Base-by-base conservation (phyloP, 2,113 vertebrate species). In the Psittacula cyanocephala region DNA sequence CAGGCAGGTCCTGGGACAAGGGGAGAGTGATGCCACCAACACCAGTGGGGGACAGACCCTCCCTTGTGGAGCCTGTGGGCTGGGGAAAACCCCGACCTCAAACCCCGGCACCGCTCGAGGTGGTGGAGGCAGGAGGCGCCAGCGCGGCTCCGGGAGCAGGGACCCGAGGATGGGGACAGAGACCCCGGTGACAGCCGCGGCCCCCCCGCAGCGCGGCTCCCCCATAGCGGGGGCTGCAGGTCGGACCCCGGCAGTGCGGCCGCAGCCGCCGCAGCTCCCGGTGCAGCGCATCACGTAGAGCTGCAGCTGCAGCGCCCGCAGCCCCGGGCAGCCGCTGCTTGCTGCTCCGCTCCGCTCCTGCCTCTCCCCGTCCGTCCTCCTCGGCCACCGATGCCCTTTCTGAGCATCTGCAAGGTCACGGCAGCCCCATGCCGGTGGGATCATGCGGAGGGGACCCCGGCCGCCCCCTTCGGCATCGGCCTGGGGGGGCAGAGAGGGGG, bases 371-470 rank as follows among this genome's bases (percentile, higher is more conserved):
- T 16, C 69, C 92, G 49, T 12, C 67, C 47, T 47, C 8, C 65
- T 1, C 15, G 29, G 82, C 50, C 77, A 33, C 37, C 17, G 3
- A 8, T 27, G 93, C 91, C 96, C 92, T 95, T 90, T 46, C 80
- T 0, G 6, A 65, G 74, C 29, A 15, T 68, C 94, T 68, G 69
- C 97, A 97, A 97, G 93, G 97, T 96, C 92, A 63, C 63, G 4
- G 77, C 74, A 12, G 86, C 89, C 68, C 87, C 2, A 6, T 28
- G 80, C 46, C 7, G 4, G 53, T 55, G 13, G 74, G 65, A 41
- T 3, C 14, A 7, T 4, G 33, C 0, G 0, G 49, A 12, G 89
- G 50, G 16, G 50, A 67, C 33, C 65, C 31, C 37, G 1, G 33
- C 20, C 27, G 55, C 75, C 20, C 6, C 13, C 37, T 2, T 24